These are phyloP conservation scores for Lithophane ornitopus DNA, from an alignment of 2,888 invertebrate genomes.

Conservation along the genomic window DNA sequence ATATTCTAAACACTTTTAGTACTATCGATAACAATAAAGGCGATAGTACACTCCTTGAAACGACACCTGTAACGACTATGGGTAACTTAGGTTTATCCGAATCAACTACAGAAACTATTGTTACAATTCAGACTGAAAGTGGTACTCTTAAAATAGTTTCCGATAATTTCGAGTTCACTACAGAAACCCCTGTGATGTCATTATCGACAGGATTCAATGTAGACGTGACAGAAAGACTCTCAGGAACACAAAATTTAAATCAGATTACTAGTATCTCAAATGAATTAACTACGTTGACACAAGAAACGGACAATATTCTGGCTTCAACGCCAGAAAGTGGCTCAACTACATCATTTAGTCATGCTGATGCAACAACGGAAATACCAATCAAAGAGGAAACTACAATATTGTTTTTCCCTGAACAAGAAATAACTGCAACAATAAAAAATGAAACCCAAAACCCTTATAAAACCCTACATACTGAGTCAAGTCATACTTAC, in stretches of 20 bases:
- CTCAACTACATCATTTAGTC: constrained; percentile 8
- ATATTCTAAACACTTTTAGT: constrained; percentile 28
- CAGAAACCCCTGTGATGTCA: background rate
- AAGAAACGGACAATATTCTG: constrained; percentile 13
- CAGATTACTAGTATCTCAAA: constrained; percentile 1
- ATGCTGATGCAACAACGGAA: constrained; percentile 24
- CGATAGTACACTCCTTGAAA: constrained; percentile 8
- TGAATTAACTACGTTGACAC: constrained; percentile 1
- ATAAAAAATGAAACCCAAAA: constrained; percentile 23
- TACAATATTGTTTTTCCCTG: constrained; percentile 12
- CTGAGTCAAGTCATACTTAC: constrained; percentile 24
- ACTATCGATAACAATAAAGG: constrained; percentile 3
- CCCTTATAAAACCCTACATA: constrained; percentile 21
- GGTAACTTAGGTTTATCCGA: background rate
- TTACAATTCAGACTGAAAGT: constrained; percentile 9
- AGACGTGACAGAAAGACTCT: constrained; percentile 3
- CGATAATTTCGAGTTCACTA: background rate
- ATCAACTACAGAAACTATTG: constrained; percentile 11
- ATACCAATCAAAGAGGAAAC: constrained; percentile 18
- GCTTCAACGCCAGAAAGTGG: constrained; percentile 3
- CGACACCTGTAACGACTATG: constrained; percentile 11
- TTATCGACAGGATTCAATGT: constrained; percentile 8
- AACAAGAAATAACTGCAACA: constrained; percentile 11
- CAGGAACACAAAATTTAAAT: constrained; percentile 14
- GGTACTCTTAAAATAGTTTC: background rate